Evolutionary conservation across 2,888 invertebrate species (phyloP).

Genomic region (Erpobdella octoculata): DNA sequence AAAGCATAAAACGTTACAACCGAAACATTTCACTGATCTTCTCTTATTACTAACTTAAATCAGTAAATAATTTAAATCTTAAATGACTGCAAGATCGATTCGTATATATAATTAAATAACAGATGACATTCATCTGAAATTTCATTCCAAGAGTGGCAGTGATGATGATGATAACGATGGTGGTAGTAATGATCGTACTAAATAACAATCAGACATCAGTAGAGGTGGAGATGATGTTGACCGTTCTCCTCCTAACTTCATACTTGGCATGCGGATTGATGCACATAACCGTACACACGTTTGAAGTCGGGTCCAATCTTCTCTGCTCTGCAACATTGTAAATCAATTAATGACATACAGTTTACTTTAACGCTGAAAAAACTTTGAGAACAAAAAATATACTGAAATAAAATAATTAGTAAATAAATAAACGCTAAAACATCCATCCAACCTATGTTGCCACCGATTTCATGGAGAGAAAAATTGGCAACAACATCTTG

Average conservation of each 20-base stretch:
- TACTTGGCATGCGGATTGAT: constrained; percentile 2
- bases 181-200: neutral
- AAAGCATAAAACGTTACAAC: no score
- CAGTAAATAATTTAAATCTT: no score
- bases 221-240: neutral
- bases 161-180: neutral
- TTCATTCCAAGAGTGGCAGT: neutral
- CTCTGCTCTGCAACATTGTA: neutral
- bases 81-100: no score
- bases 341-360: neutral
- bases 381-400: neutral
- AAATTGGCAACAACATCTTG: neutral
- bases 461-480: constrained; percentile 1
- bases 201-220: neutral
- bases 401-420: neutral
- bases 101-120: neutral
- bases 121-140: neutral
- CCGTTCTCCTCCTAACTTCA: neutral
- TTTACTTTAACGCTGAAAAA: neutral
- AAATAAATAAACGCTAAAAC: neutral
- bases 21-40: no score
- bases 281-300: neutral
- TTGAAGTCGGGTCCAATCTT: constrained; percentile 1
- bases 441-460: constrained; percentile 10
- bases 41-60: no score